Evolutionary conservation across 2,113 vertebrate species (phyloP).

Genomic region (Apteryx owenii): DNA sequence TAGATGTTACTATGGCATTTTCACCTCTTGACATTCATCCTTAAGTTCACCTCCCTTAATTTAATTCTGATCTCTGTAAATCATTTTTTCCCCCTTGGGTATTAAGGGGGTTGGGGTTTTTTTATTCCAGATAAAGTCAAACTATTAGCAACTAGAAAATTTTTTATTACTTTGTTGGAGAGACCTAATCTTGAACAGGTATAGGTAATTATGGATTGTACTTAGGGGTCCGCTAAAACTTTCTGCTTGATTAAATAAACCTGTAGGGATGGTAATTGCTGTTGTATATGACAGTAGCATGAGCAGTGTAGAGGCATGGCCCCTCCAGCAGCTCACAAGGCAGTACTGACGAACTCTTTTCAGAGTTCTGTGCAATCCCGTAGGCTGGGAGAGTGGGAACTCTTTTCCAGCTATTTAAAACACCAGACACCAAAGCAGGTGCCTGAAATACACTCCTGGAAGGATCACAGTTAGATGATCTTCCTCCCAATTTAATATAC

Average conservation of each 20-base stretch:
- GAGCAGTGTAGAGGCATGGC: neutral
- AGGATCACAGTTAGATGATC: neutral
- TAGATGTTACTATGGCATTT: neutral
- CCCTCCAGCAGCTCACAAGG: neutral
- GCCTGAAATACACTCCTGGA: neutral
- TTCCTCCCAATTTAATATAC: neutral
- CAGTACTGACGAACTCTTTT: neutral
- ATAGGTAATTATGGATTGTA: slow-evolving; percentile 29
- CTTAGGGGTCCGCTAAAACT: slow-evolving; percentile 8
- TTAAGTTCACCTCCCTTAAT: neutral
- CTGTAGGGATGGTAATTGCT: slow-evolving; percentile 54
- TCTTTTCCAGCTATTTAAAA: neutral
- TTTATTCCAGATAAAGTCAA: neutral
- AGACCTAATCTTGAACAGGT: slow-evolving; percentile 9
- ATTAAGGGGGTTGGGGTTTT: neutral
- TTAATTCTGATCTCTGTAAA: neutral
- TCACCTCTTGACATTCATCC: neutral
- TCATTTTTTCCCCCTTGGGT: neutral
- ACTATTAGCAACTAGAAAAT: neutral
- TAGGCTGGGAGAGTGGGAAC: neutral
- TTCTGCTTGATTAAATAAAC: slow-evolving; percentile 42
- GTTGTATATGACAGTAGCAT: neutral
- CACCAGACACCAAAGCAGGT: neutral
- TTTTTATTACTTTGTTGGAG: slow-evolving; percentile 1
- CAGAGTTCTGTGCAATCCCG: neutral